Evolutionary conservation across 2,888 invertebrate species (phyloP), one percentile per base, ranked within the genome.

Genomic region (Hypena proboscidalis): DNA sequence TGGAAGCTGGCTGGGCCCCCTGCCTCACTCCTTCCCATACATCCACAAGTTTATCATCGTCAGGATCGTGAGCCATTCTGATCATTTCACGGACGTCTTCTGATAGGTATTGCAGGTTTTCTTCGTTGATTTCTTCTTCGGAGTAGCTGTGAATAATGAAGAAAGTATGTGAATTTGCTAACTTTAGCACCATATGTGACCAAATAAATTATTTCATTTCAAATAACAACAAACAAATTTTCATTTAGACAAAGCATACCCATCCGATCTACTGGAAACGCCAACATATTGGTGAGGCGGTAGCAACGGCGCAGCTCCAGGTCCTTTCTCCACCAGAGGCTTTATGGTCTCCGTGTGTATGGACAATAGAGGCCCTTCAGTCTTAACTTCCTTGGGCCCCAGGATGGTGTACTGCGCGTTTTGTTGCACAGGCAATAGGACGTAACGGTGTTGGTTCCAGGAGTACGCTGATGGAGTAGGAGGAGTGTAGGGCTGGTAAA

Each of bases 401-500:
- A 90, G 74, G 43, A 90, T 80, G 0, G 85, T 86, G 70, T 90
- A 87, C 19, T 89, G 74, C 0, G 78, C 62, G 36, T 81, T 74
- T 23, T 80, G 69, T 32, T 82, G 79, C n/a, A 86, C 43, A 0
- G 90, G 90, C 0, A 87, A 75, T 0, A 90, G 78, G 14, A 85
- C 78, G 57, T 77, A 86, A 10, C 67, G 62, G 2, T 77, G 69
- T 11, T 76, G 65, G 39, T 75, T 73, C 14, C 72, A 65, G 29
- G 62, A 63, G 36, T 67, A 57, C 21, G 83, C 83, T 22, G 68
- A 67, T 0, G 85, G 80, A 36, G 81, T 87, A 0, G 90, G 92
- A 0, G 92, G 92, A 1, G 75, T 65, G 5, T 72, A 68, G 0
- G 93, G 93, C 0, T 92, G 92, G 71, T 85, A 93, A 1, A 93